Conservation (phyloP, 2,797 vertebrate genomes). For the Esox lucius region DNA sequence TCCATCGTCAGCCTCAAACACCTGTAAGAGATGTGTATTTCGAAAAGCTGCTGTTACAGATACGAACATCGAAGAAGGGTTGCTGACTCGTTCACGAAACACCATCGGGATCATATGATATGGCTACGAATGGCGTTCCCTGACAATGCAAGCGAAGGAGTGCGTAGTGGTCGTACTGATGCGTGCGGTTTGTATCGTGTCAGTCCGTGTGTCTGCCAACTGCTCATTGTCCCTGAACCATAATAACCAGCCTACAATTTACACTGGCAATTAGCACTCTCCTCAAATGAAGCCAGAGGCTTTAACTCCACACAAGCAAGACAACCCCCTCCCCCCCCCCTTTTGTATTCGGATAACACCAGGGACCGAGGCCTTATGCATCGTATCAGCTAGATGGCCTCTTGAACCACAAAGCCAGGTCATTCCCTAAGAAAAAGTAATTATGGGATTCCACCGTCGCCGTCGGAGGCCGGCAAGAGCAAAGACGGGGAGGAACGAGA, state of each 20-base stretch:
- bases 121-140: neutral
- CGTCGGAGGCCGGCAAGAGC: slow-evolving; percentile 24
- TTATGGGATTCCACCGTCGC: slow-evolving; percentile 21
- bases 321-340: neutral
- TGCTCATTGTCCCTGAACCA: neutral
- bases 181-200: neutral
- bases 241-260: neutral
- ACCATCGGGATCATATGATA: neutral
- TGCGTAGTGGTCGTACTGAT: neutral
- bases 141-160: neutral
- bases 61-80: neutral
- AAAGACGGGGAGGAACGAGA: slow-evolving; percentile 46
- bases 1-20: neutral
- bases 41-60: neutral
- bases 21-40: neutral
- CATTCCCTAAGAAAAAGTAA: slow-evolving; percentile 12
- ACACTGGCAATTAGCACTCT: neutral
- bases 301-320: neutral
- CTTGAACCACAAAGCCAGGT: slow-evolving; percentile 1
- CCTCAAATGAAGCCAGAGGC: neutral
- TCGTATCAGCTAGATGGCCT: slow-evolving; percentile 1
- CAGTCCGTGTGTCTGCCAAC: neutral
- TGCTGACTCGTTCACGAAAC: neutral
- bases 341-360: neutral
- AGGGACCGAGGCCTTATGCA: neutral